Percentiles rank a stretch among this genome's conserved stretches.
These are phyloP conservation scores for Phaethornis superciliosus DNA, from an alignment of 2,113 vertebrate species.

Conservation along the genomic window DNA sequence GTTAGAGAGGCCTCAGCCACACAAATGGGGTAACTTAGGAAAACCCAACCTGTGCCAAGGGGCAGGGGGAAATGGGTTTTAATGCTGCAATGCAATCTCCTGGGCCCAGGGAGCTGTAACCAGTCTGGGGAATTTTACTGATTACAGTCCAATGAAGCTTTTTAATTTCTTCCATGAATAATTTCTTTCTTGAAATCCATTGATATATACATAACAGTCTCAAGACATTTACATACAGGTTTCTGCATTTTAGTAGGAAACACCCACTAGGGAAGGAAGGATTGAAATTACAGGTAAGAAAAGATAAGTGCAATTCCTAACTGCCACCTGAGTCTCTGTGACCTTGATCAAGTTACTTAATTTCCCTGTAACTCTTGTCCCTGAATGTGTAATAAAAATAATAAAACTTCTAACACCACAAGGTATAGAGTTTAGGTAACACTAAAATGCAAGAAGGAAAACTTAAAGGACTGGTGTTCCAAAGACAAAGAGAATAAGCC, in stretches of 20 bases:
- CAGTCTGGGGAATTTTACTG: neutral
- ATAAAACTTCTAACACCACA: neutral
- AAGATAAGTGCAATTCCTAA: neutral
- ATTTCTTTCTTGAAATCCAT: neutral
- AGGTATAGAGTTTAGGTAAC: neutral
- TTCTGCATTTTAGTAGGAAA: neutral
- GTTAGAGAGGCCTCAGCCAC: neutral
- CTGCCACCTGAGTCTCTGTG: neutral
- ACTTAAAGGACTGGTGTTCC: neutral
- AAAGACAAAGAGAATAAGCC: neutral
- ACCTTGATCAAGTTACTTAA: neutral
- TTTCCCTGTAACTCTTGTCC: neutral
- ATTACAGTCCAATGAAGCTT: neutral
- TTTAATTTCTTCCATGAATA: neutral
- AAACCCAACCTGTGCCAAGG: neutral
- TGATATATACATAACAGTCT: neutral
- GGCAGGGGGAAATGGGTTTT: neutral
- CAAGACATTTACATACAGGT: neutral
- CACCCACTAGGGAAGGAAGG: neutral
- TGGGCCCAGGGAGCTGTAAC: neutral
- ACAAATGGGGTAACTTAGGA: neutral
- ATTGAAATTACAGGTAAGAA: neutral
- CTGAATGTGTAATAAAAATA: neutral
- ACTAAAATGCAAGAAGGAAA: neutral
- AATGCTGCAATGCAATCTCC: neutral